Evolutionary conservation across 2,888 invertebrate species (phyloP).

Genomic region (Gymnosoma rotundatum): DNA sequence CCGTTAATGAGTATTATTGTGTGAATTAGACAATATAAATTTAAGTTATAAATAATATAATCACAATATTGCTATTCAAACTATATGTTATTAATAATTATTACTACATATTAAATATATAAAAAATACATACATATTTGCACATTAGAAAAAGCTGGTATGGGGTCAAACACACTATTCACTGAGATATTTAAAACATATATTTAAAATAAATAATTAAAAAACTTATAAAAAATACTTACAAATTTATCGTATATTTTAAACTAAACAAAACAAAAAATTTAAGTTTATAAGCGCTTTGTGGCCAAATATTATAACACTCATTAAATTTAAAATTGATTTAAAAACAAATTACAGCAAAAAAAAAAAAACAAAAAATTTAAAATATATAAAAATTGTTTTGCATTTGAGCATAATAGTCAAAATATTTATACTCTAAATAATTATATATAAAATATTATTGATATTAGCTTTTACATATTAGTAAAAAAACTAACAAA

Average conservation of each 20-base stretch:
- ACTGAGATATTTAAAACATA: slow-evolving; percentile 35
- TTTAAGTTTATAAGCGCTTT: slow-evolving; percentile 69
- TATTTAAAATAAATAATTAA: slow-evolving; percentile 4
- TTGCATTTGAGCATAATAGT: slow-evolving; percentile 72
- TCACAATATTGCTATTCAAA: slow-evolving; percentile 6
- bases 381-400: slow-evolving; percentile 58
- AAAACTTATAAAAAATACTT: background rate
- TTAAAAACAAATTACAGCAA: slow-evolving; percentile 29
- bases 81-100: slow-evolving; percentile 1
- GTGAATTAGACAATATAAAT: slow-evolving; percentile 82
- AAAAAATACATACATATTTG: slow-evolving; percentile 33
- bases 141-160: slow-evolving; percentile 79
- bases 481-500: background rate
- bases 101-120: slow-evolving; percentile 15
- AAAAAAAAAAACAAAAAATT: slow-evolving; percentile 27
- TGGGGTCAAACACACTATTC: slow-evolving; percentile 81
- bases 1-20: slow-evolving; percentile 78
- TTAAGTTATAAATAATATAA: slow-evolving; percentile 39
- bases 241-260: slow-evolving; percentile 8
- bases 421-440: slow-evolving; percentile 63
- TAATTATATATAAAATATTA: slow-evolving; percentile 26
- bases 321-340: slow-evolving; percentile 34
- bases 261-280: slow-evolving; percentile 21
- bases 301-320: slow-evolving; percentile 69
- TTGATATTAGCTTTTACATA: slow-evolving; percentile 45